Base-by-base conservation (phyloP, 2,888 invertebrate species). In the Dioctria rufipes region DNA sequence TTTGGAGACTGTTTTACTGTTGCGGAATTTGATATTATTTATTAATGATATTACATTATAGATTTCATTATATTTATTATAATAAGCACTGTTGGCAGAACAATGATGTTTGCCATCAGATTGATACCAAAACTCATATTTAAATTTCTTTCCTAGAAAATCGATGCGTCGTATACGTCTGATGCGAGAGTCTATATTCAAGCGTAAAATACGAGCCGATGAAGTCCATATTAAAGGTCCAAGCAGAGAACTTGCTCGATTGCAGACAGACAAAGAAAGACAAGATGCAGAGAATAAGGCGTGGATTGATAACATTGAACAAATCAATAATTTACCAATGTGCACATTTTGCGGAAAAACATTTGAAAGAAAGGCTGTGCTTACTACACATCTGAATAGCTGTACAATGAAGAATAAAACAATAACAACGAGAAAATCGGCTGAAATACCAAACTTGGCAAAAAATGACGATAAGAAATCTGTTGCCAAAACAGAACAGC, bases 291-390 rank as follows among this genome's bases (percentile, higher is more conserved):
- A 69, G 9, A 61, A 79, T 37, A 60, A 42, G 39, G 25, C 58
- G 4, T 60, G 60, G 79, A 90, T 93, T 89, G 91, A 92, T 83
- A 93, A 93, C 86, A 90, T 93, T 84, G 93, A 94, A 85, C 90
- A 90, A 6, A 92, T 92, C 39, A 80, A 82, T 84, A 92, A 92
- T 83, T 86, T 92, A 67, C 89, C 93, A 84, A 86, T 92, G 91
- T 86, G 89, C 83, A 84, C 85, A 37, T 87, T 87, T 92, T 95
- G 95, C 87, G 93, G 93, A 0, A 92, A 93, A 83, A 90, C 91
- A 81, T 95, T 95, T 86, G 94, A 94, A 86, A 91, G 94, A 0
- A 92, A 92, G 83, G 94, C 94, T 9, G 94, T 94, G 3, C 89
- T 95, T 3, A 91, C 92, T 5, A 92, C 94, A 37, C 95, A 95